A percentile compares a stretch with the other conserved stretches of the same genome.
Conservation (phyloP, 2,113 vertebrate species). For the Serilophus lunatus region DNA sequence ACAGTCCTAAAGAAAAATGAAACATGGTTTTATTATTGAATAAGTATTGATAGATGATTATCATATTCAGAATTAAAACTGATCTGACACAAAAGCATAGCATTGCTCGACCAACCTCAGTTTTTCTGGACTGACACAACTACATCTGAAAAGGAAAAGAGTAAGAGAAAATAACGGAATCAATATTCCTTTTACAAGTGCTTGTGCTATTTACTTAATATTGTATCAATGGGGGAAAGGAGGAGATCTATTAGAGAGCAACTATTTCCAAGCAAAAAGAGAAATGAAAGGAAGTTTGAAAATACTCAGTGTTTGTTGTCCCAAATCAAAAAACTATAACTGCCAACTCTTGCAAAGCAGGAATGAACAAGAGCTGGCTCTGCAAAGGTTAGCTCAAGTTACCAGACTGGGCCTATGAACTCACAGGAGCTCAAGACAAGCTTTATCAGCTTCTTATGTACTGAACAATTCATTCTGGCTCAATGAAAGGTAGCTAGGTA, state of each 20-base stretch:
- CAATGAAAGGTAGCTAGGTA: not conserved
- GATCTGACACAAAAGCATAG: not conserved
- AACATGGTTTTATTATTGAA: not conserved
- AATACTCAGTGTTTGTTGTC: not conserved
- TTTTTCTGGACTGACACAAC: not conserved
- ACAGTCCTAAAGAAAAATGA: not conserved
- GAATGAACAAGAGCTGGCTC: not conserved
- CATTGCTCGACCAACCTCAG: not conserved
- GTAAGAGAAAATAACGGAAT: not conserved
- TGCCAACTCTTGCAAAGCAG: not conserved
- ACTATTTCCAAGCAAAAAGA: not conserved
- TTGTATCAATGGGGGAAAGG: fast-evolving
- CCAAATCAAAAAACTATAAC: not conserved
- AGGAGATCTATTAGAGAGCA: not conserved
- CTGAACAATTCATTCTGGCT: not conserved
- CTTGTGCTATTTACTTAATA: not conserved
- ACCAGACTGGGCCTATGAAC: not conserved
- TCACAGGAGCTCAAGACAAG: not conserved
- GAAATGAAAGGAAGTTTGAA: not conserved
- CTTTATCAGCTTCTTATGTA: not conserved
- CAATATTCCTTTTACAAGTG: not conserved
- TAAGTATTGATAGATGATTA: not conserved
- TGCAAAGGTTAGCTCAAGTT: not conserved
- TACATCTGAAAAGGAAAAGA: not conserved
- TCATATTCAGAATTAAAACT: not conserved